Evolutionary conservation across 1,140 invertebrate genomes (phyloP), one percentile per base, ranked within the genome.

Genomic region (Frieseomelitta varia): DNA sequence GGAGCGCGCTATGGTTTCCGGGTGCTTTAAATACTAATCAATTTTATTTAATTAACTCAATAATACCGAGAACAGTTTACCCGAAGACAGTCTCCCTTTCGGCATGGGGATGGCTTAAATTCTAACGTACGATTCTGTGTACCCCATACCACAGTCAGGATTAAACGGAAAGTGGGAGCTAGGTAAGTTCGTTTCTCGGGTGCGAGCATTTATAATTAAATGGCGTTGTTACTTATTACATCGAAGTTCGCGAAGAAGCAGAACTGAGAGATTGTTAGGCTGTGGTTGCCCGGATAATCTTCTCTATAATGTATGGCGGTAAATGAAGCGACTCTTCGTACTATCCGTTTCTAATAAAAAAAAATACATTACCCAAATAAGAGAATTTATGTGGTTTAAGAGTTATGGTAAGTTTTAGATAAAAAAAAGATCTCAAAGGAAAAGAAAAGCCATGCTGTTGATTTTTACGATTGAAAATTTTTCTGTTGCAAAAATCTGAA

Each of bases 171-270:
- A 84, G 87, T 89, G 82, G 84, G 67, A 90, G 77, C 77, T 80
- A 86, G 86, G 83, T 88, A 90, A 88, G 91, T 92, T 92, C 87
- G 90, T 87, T 84, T 84, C 88, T 81, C 72, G 71, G 68, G 85
- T 88, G 86, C 74, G 87, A 92, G 91, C 91, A 93, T 93, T 92
- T 92, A 93, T 93, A 93, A 93, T 93, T 92, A 93, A 93, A 92
- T 90, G 90, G 91, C 90, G 90, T 92, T 90, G 90, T 90, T 90
- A 92, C 88, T 93, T 92, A 93, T 93, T 93, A 93, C 91, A 91
- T 91, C 86, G 90, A 92, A 93, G 92, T 93, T 93, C 85, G 81
- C 88, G 90, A 92, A 93, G 92, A 93, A 92, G 92, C 88, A 85
- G 86, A 88, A 91, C 92, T 90, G 90, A 90, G 91, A 90, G 91